Evolutionary conservation across 1,140 invertebrate species (phyloP).

Genomic region (Zaprionus lachaisei): DNA sequence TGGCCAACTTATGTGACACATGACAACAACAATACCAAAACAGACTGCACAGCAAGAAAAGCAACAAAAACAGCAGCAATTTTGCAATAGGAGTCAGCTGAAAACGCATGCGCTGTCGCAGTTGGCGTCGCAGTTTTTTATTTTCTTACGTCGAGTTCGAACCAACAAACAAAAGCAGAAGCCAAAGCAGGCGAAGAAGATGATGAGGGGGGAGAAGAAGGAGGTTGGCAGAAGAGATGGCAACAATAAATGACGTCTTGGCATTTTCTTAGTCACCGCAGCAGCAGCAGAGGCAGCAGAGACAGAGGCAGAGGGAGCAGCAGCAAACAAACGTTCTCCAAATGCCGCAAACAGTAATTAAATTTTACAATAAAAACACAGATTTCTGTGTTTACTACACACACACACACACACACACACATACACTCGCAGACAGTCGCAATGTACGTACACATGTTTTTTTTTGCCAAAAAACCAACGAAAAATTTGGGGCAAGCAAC

Average conservation of each 20-base stretch:
- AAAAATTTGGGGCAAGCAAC: not conserved
- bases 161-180: conserved; percentile 27
- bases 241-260: conserved; percentile 39
- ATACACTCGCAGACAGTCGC: not conserved
- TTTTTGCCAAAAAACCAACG: not conserved
- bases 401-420: not conserved
- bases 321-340: conserved; percentile 21
- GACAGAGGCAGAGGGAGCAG: not conserved
- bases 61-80: conserved; percentile 12
- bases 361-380: conserved; percentile 23
- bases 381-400: conserved; percentile 3
- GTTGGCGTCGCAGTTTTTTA: conserved; percentile 3
- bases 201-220: not conserved
- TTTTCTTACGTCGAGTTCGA: not conserved
- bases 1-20: conserved; percentile 1
- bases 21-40: conserved; percentile 6
- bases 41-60: conserved; percentile 22
- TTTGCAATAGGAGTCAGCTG: conserved; percentile 26
- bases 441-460: conserved; percentile 10
- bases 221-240: not conserved
- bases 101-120: conserved; percentile 12
- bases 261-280: conserved; percentile 28
- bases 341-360: conserved; percentile 32
- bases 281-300: not conserved
- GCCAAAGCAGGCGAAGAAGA: not conserved